These are phyloP conservation scores for Mungos mungo DNA, from an alignment of 2,113 vertebrate species.

Conservation along the genomic window DNA sequence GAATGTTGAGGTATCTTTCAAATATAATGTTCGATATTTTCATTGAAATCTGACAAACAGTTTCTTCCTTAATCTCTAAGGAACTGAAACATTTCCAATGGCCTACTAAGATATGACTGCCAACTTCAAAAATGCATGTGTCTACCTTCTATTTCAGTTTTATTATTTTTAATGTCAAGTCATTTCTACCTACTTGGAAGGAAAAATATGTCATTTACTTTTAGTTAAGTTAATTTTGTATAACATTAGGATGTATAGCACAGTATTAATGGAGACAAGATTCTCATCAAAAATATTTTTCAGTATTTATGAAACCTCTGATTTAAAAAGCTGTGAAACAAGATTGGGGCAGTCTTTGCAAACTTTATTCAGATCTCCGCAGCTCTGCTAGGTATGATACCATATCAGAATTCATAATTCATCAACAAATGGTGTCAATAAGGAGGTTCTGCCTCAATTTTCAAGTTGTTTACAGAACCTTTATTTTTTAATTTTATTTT, in stretches of 20 bases:
- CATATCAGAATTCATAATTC: neutral
- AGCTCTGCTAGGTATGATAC: neutral
- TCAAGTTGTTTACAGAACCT: neutral
- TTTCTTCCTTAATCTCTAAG: neutral
- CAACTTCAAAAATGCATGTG: neutral
- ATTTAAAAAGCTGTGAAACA: neutral
- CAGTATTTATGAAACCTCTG: neutral
- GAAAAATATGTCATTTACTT: neutral
- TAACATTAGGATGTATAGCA: neutral
- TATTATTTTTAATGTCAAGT: neutral
- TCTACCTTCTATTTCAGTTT: neutral
- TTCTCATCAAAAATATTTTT: neutral
- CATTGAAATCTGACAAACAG: neutral
- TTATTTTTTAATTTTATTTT: neutral
- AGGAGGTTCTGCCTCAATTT: neutral
- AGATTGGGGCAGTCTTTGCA: neutral
- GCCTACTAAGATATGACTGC: neutral
- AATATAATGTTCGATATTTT: neutral
- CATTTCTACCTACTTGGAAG: neutral
- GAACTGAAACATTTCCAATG: neutral
- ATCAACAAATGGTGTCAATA: neutral
- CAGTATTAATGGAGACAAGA: neutral
- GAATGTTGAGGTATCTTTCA: neutral
- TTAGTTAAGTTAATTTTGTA: neutral
- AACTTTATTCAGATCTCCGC: neutral